These are phyloP conservation scores for Rhadinocentrus ornatus DNA, from an alignment of 2,797 vertebrate species.

Conservation along the genomic window DNA sequence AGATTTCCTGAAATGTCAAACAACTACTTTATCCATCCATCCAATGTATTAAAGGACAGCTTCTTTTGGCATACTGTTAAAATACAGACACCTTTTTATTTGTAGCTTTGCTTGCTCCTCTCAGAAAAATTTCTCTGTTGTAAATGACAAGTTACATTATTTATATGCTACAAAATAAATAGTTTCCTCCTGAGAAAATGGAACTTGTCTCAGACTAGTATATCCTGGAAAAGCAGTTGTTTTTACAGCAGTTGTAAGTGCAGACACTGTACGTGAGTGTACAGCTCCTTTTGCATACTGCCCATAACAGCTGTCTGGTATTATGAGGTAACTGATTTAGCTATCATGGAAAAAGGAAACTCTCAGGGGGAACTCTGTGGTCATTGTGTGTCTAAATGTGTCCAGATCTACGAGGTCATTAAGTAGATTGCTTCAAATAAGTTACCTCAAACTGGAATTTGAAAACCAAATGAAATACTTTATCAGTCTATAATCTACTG, in stretches of 20 bases:
- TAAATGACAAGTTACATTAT: slow-evolving; percentile 17
- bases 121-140: slow-evolving; percentile 8
- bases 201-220: slow-evolving; percentile 41
- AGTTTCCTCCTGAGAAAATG: slow-evolving; percentile 52
- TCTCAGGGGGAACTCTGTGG: slow-evolving; percentile 62
- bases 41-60: not conserved
- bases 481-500: slow-evolving; percentile 29
- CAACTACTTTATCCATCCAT: not conserved
- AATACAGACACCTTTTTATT: slow-evolving; percentile 9
- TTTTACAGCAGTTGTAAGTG: slow-evolving; percentile 57
- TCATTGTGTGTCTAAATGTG: slow-evolving; percentile 48
- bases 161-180: slow-evolving; percentile 36
- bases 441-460: slow-evolving; percentile 48
- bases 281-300: slow-evolving; percentile 41
- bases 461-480: slow-evolving; percentile 40
- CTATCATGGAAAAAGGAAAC: slow-evolving; percentile 72
- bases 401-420: slow-evolving; percentile 51
- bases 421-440: slow-evolving; percentile 65
- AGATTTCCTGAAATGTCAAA: not conserved
- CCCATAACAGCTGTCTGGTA: slow-evolving; percentile 77
- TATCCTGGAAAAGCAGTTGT: slow-evolving; percentile 49
- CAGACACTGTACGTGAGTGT: slow-evolving; percentile 32
- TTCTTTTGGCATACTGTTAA: too few relatives aligned
- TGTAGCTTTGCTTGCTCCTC: slow-evolving; percentile 7
- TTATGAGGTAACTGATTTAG: slow-evolving; percentile 77